These are phyloP conservation scores for Sarcophaga carnaria DNA, from an alignment of 2,888 invertebrate species.

Conservation along the genomic window DNA sequence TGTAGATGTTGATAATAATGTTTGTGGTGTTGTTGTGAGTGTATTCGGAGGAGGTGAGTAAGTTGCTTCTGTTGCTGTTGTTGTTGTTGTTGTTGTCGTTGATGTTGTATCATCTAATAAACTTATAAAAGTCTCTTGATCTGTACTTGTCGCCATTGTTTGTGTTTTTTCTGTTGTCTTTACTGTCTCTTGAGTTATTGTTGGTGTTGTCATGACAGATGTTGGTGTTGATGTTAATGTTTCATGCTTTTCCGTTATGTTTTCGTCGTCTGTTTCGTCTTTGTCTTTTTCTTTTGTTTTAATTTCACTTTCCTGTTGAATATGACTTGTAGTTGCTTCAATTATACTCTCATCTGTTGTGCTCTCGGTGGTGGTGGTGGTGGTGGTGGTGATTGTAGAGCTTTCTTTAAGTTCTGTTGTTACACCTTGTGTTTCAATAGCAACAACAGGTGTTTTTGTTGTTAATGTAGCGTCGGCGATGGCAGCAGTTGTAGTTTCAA, in stretches of 20 bases:
- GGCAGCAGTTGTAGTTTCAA: conserved; percentile 41
- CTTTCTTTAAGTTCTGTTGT: conserved; percentile 48
- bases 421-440: conserved; percentile 55
- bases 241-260: conserved; percentile 41
- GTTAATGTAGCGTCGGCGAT: conserved; percentile 39
- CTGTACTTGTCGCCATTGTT: conserved; percentile 31
- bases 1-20: conserved; percentile 29
- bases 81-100: conserved; percentile 39
- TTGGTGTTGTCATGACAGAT: conserved; percentile 67
- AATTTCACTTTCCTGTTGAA: conserved; percentile 16
- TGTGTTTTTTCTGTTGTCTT: conserved; percentile 1
- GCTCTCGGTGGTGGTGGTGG: background rate
- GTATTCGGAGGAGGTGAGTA: background rate
- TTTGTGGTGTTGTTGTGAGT: conserved; percentile 47
- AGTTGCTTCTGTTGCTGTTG: conserved; percentile 25
- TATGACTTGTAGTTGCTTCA: conserved; percentile 4
- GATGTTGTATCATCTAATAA: conserved; percentile 60
- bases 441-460: conserved; percentile 70
- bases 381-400: conserved; percentile 19
- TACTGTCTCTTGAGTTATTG: conserved; percentile 36
- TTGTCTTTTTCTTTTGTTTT: background rate
- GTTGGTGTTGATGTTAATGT: conserved; percentile 33
- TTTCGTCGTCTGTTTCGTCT: conserved; percentile 19
- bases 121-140: conserved; percentile 53
- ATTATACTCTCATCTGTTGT: conserved; percentile 5